Evolutionary conservation across 2,888 invertebrate species (phyloP).

Genomic region (Sesamia inferens): DNA sequence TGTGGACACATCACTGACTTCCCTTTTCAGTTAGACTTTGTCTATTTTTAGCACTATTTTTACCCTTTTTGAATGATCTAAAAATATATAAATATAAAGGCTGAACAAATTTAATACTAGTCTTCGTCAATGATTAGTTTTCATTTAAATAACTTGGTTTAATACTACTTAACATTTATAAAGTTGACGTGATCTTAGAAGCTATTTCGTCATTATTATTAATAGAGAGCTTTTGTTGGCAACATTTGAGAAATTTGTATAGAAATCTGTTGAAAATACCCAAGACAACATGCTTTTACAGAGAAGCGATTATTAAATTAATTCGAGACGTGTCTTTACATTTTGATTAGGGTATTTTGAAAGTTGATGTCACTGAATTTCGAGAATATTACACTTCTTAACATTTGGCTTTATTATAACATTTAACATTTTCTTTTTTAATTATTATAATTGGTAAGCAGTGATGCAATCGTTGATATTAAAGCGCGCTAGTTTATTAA

Average conservation of each 20-base stretch:
- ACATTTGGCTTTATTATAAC: no score
- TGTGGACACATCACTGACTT: background rate
- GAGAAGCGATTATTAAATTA: constrained; percentile 30
- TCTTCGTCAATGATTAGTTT: constrained; percentile 43
- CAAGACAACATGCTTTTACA: constrained; percentile 25
- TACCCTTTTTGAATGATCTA: background rate
- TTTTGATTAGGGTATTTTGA: constrained; percentile 26
- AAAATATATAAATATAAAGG: constrained; percentile 34
- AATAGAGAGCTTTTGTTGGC: constrained; percentile 35
- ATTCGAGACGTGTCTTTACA: constrained; percentile 23
- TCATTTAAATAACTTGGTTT: constrained; percentile 55
- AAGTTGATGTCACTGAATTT: constrained; percentile 16
- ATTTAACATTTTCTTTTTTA: background rate
- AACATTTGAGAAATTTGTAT: constrained; percentile 42
- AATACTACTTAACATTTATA: constrained; percentile 48
- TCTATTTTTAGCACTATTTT: constrained; percentile 13
- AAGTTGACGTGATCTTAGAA: constrained; percentile 52
- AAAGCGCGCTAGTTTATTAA: no score
- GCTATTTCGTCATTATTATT: constrained; percentile 57
- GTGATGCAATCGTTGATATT: no score
- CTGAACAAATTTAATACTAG: constrained; percentile 41
- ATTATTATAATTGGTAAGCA: constrained; percentile 2
- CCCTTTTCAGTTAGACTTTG: background rate
- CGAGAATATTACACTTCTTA: constrained; percentile 10
- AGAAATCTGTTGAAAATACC: constrained; percentile 29